Base-by-base conservation (phyloP, 1,140 invertebrate species). In the Thaumatotibia leucotreta region DNA sequence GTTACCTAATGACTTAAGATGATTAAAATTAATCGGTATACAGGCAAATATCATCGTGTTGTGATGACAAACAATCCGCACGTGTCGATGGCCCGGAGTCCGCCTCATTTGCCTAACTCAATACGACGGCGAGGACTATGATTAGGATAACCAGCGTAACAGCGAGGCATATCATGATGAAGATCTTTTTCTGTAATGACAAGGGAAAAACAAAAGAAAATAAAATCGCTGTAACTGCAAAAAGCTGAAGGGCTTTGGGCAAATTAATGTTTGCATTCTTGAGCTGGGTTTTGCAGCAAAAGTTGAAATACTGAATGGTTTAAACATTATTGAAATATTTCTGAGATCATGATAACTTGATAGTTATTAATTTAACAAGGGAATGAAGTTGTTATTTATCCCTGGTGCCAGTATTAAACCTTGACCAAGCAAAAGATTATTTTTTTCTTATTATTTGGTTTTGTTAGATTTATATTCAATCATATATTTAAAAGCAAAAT, bases 181-280 rank as follows among this genome's bases (percentile, higher is more conserved):
- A 90, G 91, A 95, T 94, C 92, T 94, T 94, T 95, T 95, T 95
- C 94, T 95, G 94, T 92, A 93, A 94, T 93, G 92, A 93, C 84
- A 93, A 93, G 92, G 91, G 79, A 92, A 89, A 77, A 50, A 63
- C 17, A 63, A 64, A 58, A 64, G 17, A 49, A 64, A 65, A 64
- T 73, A 68, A 76, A 69, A 73, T 63, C 49, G 61, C 63, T 70
- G 68, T 61, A 70, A 65, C 65, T 65, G 66, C 39, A 4, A 17
- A 58, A 58, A 58, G 52, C 52, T 27, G 4, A 58, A n/a, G 52
- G 52, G 52, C 11, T 17, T 14, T 4, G 14, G 23, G 52, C 23
- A 58, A 58, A 58, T 58, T 17, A 27, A 29, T 14, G 4, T 27
- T 27, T 29, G n/a, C n/a, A 17, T 14, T 31, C 39, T 45, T 45